Base-by-base conservation (phyloP, 2,888 invertebrate species). In the Polymixis lichenea region DNA sequence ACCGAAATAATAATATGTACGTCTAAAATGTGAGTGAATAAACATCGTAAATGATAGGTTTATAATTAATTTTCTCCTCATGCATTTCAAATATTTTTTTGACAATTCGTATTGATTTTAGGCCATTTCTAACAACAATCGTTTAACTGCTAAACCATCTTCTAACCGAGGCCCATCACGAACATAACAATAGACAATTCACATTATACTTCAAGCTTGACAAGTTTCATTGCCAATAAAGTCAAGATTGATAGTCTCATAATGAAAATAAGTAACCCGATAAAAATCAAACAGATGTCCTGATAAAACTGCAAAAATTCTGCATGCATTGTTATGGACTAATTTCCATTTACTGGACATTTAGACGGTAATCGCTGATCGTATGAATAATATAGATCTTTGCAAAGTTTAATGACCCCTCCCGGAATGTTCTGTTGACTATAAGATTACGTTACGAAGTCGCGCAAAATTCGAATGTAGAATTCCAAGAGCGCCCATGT, bases 261-360 rank as follows among this genome's bases (percentile, higher is more conserved):
- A 76, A 71, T 71, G 58, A 38, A 38, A 38, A 71, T 69, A 72
- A 80, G 53, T 66, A 53, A 65, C 22, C 9, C 58, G 72, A 86
- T 84, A 62, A 55, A 75, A 74, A 75, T 76, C 74, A 68, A 53
- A 43, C 64, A 70, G 49, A 83, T 69, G 73, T 22, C 62, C 25
- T 25, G 43, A 78, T 81, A 73, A 60, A 80, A 73, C 43, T 71
- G 65, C 43, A 58, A 75, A 85, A 78, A 69, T 43, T 78, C 56
- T 71, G 46, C 61, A 15, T 38, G 72, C 78, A 85, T 62, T 77
- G 58, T 61, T 61, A 72, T 69, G 19, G 46, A 79, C 55, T 61
- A 65, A 81, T 88, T 86, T 77, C 46, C 81, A 88, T 56, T 80
- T 82, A 85, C 74, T 65, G 69, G 58, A 72, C 61, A 72, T 85